Base-by-base conservation (phyloP, 2,797 vertebrate genomes). In the Xenops minutus region DNA sequence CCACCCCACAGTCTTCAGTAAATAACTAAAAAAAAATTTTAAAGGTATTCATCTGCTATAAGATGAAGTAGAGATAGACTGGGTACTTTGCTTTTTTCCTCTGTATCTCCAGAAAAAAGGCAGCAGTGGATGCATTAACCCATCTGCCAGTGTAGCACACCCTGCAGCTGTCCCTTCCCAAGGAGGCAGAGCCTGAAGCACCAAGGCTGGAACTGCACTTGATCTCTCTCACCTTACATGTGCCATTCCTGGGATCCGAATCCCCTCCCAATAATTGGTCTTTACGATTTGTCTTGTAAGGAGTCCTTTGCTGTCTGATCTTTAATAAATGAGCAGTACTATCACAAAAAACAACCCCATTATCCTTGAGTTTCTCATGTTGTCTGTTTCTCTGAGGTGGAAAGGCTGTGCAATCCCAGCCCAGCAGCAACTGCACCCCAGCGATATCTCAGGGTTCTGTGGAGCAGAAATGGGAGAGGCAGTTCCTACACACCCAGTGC, bases 331-430 rank as follows among this genome's bases (percentile, higher is more conserved):
- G 23, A 80, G n/a, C 37, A 62, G 44, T 8, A 32, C 7, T n/a
- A 46, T 14, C 17, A 75, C 29, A 51, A 82, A 66, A 30, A 48
- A 20, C n/a, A 7, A 4, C 17, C n/a, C 1, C n/a, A n/a, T 0
- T 14, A n/a, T 69, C 9, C 48, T 9, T 12, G 48, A 59, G 34
- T 39, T 68, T n/a, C 56, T 67, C 68, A 34, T 20, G 46, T 39
- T 89, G 62, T 14, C 24, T 17, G 5, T 63, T 63, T 68, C 49
- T 55, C 37, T 56, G 54, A 51, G 71, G n/a, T 5, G 20, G 36
- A n/a, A 80, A 77, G 80, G 36, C 3, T 63, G 54, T 48, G 62
- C 34, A 75, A 72, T 48, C 52, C 32, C 72, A 83, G 9, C 61
- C 27, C 61, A 79, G 59, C 19, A 64, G 62, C 69, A 69, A 2